These are phyloP conservation scores for Brachymystax lenok DNA, from an alignment of 2,797 vertebrate genomes.

Conservation along the genomic window DNA sequence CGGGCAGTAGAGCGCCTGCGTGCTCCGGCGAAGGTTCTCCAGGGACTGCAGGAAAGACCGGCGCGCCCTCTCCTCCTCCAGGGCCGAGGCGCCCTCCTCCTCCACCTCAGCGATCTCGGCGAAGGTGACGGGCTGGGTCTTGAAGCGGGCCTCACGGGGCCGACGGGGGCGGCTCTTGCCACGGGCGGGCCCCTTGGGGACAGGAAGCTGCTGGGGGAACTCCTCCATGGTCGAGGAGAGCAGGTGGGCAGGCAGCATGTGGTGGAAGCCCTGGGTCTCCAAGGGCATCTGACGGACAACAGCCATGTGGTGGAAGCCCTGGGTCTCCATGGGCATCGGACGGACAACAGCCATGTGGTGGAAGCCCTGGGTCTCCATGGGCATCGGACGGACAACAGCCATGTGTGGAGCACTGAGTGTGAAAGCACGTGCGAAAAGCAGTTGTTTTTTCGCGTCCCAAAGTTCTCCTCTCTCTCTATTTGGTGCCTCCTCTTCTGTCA, in stretches of 20 bases:
- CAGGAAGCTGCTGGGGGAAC: conserved; percentile 88
- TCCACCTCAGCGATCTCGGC: conserved; percentile 99
- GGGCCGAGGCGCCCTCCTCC: conserved; percentile 90
- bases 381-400: no score
- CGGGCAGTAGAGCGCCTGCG: conserved; percentile 81
- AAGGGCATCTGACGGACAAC: conserved; percentile 76
- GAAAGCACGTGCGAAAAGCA: conserved; percentile 2
- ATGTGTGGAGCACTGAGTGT: background rate
- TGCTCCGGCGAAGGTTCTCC: conserved; percentile 93
- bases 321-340: no score
- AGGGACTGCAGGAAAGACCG: conserved; percentile 94
- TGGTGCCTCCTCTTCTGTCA: conserved; percentile 15
- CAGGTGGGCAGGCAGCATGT: conserved; percentile 84
- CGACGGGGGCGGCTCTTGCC: conserved; percentile 83
- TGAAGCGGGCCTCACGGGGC: conserved; percentile 91
- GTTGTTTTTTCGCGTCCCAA: conserved; percentile 6
- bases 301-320: conserved; percentile 68
- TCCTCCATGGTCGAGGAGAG: conserved; percentile 85
- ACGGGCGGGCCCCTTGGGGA: conserved; percentile 77
- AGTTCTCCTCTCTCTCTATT: conserved; percentile 7
- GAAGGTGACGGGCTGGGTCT: conserved; percentile 97
- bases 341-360: no score
- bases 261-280: conserved; percentile 84
- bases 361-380: no score
- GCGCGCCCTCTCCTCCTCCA: conserved; percentile 93